Evolutionary conservation across 2,797 vertebrate genomes (phyloP).

Genomic region (Sus cebifrons): DNA sequence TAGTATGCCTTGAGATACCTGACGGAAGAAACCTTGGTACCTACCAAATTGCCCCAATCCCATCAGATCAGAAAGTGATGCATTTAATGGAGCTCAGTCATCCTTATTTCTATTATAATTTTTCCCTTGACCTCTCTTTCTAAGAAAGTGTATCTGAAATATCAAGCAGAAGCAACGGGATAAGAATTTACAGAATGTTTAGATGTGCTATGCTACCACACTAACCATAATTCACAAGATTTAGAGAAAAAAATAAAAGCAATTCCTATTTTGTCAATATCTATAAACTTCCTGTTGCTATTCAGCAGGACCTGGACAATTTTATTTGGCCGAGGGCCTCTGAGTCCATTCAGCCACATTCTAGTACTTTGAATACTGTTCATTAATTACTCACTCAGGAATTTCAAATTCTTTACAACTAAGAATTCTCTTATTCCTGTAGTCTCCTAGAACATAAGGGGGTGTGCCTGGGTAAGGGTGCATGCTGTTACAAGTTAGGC

Average conservation of each 20-base stretch:
- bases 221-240: background rate
- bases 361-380: background rate
- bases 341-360: background rate
- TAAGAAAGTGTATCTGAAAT: background rate
- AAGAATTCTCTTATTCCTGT: background rate
- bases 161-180: slow-evolving; percentile 20
- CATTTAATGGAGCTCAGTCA: slow-evolving; percentile 11
- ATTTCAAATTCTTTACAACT: background rate
- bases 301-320: background rate
- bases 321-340: background rate
- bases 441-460: background rate
- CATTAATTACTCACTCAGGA: background rate
- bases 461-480: background rate
- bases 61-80: background rate
- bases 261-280: background rate
- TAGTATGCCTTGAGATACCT: background rate
- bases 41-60: background rate
- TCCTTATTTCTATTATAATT: background rate
- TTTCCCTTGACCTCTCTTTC: slow-evolving; percentile 32
- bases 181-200: slow-evolving; percentile 24
- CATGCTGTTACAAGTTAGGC: background rate
- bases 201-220: background rate
- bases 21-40: background rate
- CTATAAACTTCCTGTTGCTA: background rate
- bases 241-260: background rate